A percentile compares a stretch with the other conserved stretches of the same genome.
Evolutionary conservation across 2,113 vertebrate species (phyloP).

Genomic region (Nothoprocta pentlandii): DNA sequence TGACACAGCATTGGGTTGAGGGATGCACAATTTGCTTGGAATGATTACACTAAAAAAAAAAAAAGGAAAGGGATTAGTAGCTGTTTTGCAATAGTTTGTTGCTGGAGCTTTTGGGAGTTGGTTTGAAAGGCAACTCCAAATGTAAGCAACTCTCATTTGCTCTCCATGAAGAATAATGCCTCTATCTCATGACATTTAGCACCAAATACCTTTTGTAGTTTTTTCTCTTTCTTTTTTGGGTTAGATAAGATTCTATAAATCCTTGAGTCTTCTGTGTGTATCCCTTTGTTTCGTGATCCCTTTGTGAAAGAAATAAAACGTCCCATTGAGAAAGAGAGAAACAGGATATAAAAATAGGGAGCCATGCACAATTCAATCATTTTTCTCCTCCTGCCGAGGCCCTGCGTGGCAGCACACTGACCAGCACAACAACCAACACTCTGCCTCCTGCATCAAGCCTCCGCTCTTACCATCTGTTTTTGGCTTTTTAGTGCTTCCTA

Average conservation of each 20-base stretch:
- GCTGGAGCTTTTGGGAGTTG: not conserved
- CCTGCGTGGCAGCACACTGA: fast-evolving
- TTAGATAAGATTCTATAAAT: slow-evolving; percentile 40
- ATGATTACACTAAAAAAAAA: not conserved
- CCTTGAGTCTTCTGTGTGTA: slow-evolving; percentile 7
- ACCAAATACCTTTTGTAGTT: not conserved
- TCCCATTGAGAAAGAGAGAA: slow-evolving; percentile 8
- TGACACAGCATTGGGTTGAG: not conserved
- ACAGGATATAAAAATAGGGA: slow-evolving; percentile 3
- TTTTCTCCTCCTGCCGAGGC: not conserved
- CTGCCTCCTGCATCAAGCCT: not conserved
- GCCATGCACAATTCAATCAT: not conserved
- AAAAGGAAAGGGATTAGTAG: not conserved
- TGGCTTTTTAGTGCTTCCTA: not conserved
- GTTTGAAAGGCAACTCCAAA: slow-evolving; percentile 23
- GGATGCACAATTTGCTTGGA: not conserved
- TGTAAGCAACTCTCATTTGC: not conserved
- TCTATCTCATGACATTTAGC: slow-evolving; percentile 33
- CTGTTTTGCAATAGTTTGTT: slow-evolving; percentile 23
- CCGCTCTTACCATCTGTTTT: not conserved
- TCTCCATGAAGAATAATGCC: not conserved
- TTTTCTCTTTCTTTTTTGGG: not conserved
- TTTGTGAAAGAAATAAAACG: slow-evolving; percentile 35
- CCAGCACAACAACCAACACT: not conserved
- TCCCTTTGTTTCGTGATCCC: slow-evolving; percentile 40